phyloP scores from a whole-genome alignment of 2,797 vertebrate species.

The Cephalopachus bancanus region DNA sequence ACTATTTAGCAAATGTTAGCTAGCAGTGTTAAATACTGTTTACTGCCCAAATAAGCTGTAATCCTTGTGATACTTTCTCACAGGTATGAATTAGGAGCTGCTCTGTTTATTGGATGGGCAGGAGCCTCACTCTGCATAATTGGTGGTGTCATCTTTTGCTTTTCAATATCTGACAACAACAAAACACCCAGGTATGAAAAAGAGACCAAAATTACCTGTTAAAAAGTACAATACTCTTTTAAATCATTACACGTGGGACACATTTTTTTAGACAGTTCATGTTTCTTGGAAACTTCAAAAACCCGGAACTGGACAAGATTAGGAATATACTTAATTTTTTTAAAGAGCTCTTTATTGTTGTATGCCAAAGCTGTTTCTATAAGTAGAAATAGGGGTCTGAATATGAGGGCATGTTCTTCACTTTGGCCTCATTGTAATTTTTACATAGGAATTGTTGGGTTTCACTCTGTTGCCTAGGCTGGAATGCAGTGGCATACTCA shows the following conservation, averaged over 20 bases:
- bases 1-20: background rate
- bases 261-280: background rate
- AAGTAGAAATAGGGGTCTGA: background rate
- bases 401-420: background rate
- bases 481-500: background rate
- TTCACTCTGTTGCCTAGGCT: background rate
- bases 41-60: background rate
- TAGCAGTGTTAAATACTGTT: background rate
- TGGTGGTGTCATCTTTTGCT: slow-evolving; percentile 95
- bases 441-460: background rate
- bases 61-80: slow-evolving; percentile 75
- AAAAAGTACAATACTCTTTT: background rate
- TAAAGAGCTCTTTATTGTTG: background rate
- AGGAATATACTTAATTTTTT: background rate
- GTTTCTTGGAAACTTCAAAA: slow-evolving; percentile 13
- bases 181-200: slow-evolving; percentile 89
- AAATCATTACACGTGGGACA: background rate
- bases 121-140: slow-evolving; percentile 94
- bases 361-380: background rate
- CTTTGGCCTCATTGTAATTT: background rate
- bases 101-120: slow-evolving; percentile 97
- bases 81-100: slow-evolving; percentile 97
- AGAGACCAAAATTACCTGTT: background rate
- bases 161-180: slow-evolving; percentile 89
- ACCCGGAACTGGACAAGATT: background rate